Evolutionary conservation across 1,140 invertebrate species (phyloP).

Genomic region (Dufourea novaeangliae): DNA sequence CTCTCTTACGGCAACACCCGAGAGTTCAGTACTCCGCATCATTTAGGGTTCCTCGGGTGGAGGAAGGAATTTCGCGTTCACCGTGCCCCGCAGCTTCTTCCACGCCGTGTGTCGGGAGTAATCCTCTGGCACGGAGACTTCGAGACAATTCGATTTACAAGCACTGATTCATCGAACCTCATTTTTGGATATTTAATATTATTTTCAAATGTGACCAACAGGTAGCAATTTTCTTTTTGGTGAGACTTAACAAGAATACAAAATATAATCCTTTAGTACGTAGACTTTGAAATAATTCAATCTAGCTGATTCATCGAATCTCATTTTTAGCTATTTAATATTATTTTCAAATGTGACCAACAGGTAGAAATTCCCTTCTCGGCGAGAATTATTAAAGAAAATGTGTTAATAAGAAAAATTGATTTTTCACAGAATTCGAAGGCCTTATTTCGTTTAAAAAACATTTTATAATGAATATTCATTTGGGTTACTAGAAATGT

Average conservation of each 20-base stretch:
- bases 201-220: too few species aligned
- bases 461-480: too few species aligned
- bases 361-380: too few species aligned
- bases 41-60: constrained; percentile 52
- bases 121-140: constrained; percentile 6
- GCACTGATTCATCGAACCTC: neutral
- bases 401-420: too few species aligned
- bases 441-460: too few species aligned
- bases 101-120: constrained; percentile 40
- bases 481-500: too few species aligned
- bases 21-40: constrained; percentile 48
- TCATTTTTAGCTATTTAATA: neutral
- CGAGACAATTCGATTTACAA: constrained; percentile 5
- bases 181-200: neutral
- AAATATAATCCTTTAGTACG: constrained; percentile 25
- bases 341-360: too few species aligned
- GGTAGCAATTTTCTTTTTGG: too few species aligned
- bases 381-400: too few species aligned
- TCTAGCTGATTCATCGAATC: neutral
- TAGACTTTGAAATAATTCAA: neutral
- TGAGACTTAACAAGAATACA: too few species aligned
- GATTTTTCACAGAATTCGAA: too few species aligned
- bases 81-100: constrained; percentile 45
- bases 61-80: constrained; percentile 61
- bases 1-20: constrained; percentile 50